Evolutionary conservation across 1,140 invertebrate genomes (phyloP).

Genomic region (Drosophila lacertosa): DNA sequence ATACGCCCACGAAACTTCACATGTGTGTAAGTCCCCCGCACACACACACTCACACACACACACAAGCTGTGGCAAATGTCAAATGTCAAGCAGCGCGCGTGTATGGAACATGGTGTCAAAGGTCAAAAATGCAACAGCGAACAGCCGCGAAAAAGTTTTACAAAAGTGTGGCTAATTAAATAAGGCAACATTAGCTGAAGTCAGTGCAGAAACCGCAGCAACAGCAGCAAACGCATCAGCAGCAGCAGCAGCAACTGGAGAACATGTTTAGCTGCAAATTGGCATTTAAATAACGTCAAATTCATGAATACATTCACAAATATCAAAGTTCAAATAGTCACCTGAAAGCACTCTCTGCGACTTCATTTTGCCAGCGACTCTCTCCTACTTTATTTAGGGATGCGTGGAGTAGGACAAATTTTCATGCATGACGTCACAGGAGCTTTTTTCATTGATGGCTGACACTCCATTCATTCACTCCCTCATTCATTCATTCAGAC

Average conservation of each 20-base stretch:
- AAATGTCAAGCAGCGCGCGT: slow-evolving; percentile 28
- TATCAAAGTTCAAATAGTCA: slow-evolving; percentile 59
- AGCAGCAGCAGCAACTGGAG: not conserved
- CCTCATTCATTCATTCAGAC: slow-evolving; percentile 17
- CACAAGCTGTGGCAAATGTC: slow-evolving; percentile 25
- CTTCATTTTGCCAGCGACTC: not conserved
- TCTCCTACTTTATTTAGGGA: slow-evolving; percentile 24
- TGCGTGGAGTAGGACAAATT: not conserved
- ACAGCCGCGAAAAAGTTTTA: not conserved
- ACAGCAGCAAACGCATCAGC: too few species aligned
- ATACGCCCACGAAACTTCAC: slow-evolving; percentile 12
- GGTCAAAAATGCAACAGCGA: slow-evolving; percentile 21
- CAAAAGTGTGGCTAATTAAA: slow-evolving; percentile 43
- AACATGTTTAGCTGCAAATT: slow-evolving; percentile 6
- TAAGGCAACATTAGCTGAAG: not conserved
- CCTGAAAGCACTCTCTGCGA: not conserved
- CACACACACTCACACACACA: not conserved
- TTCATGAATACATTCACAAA: slow-evolving; percentile 20
- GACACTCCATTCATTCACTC: slow-evolving; percentile 58
- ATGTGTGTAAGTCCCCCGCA: slow-evolving; percentile 4
- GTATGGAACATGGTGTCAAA: slow-evolving; percentile 20
- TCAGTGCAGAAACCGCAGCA: slow-evolving; percentile 1
- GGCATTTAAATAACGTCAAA: slow-evolving; percentile 23
- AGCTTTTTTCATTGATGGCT: slow-evolving; percentile 74
- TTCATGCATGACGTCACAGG: slow-evolving; percentile 36